A percentile compares a stretch with the other conserved stretches of the same genome.
phyloP scores from a whole-genome alignment of 1,140 invertebrate genomes.

The Drosophila melanica region DNA sequence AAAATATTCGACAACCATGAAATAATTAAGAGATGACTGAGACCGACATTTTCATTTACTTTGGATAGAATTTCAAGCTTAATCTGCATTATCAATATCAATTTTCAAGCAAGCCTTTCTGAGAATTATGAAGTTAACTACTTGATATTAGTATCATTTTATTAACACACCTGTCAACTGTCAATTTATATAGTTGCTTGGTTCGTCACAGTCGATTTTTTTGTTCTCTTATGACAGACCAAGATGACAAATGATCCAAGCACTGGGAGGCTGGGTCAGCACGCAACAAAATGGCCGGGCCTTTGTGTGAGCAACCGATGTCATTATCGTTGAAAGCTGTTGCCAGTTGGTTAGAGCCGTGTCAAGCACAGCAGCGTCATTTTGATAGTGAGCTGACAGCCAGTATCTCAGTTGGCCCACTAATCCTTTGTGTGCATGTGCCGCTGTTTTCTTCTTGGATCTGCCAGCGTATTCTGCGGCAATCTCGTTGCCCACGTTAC shows the following conservation, averaged over 20 bases:
- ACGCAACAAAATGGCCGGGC: constrained; percentile 3
- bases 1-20: no score
- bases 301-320: constrained; percentile 31
- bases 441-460: background rate
- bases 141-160: background rate
- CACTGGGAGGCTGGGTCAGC: constrained; percentile 4
- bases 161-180: constrained; percentile 1
- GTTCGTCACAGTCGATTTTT: background rate
- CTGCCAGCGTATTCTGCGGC: background rate
- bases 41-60: no score
- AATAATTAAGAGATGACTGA: no score
- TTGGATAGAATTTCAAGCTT: no score
- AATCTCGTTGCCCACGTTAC: background rate
- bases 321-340: constrained; percentile 36
- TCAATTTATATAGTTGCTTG: background rate
- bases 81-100: background rate
- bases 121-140: background rate
- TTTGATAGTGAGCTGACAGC: constrained; percentile 50
- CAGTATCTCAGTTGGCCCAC: constrained; percentile 15
- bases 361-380: constrained; percentile 33
- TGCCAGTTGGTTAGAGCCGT: constrained; percentile 27
- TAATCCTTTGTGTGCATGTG: constrained; percentile 32
- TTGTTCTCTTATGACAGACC: constrained; percentile 3
- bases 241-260: constrained; percentile 70
- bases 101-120: background rate